These are phyloP conservation scores for Gastracanthus pulcherrimus DNA, from an alignment of 2,888 invertebrate genomes.

Conservation along the genomic window DNA sequence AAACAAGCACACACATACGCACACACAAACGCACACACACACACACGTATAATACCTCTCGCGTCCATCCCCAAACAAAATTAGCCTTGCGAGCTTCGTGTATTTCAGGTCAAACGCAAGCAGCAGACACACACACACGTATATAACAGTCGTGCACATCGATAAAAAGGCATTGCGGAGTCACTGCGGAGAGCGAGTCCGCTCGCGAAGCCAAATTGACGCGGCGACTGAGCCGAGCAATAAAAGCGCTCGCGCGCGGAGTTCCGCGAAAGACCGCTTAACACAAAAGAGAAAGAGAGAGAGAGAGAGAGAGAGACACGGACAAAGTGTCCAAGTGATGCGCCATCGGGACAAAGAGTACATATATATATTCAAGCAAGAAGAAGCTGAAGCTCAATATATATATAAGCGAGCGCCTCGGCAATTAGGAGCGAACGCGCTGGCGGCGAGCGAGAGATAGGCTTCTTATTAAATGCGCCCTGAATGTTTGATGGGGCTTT, in stretches of 20 bases:
- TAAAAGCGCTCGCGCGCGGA: background rate
- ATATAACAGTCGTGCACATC: too few species aligned
- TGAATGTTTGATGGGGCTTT: conserved; percentile 59
- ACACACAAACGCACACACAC: too few species aligned
- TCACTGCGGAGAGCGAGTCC: too few species aligned
- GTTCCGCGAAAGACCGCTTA: background rate
- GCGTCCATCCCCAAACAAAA: too few species aligned
- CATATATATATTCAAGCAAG: background rate
- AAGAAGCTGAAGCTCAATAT: background rate
- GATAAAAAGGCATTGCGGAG: too few species aligned
- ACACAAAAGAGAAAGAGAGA: background rate
- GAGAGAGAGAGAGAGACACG: background rate
- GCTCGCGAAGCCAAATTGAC: conserved; percentile 3
- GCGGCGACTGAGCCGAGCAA: background rate
- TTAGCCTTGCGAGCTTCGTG: too few species aligned
- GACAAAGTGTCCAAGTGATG: background rate
- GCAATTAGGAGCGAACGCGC: background rate
- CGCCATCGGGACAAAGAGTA: background rate
- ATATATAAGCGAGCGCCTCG: background rate
- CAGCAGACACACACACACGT: too few species aligned
- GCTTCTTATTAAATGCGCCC: conserved; percentile 57
- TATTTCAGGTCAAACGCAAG: conserved; percentile 5
- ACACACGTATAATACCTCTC: too few species aligned
- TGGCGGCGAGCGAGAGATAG: background rate
- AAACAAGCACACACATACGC: too few species aligned